Conservation (phyloP, 2,888 invertebrate species). For the Microchrysa polita region DNA sequence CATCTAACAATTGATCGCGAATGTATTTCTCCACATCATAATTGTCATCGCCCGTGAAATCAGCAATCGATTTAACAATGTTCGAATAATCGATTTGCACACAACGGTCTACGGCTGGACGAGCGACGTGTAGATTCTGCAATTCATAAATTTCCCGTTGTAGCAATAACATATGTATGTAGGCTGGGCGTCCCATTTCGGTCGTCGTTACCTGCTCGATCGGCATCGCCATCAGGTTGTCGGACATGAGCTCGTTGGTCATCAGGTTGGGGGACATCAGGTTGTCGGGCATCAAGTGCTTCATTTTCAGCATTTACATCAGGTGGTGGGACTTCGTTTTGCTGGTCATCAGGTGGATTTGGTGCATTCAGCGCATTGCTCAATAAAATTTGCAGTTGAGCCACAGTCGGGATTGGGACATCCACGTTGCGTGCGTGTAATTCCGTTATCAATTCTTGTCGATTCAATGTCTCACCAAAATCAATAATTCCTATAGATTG, state of each 20-base stretch:
- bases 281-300: not conserved
- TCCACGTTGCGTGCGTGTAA: conserved; percentile 11
- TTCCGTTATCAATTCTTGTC: not conserved
- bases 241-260: no score
- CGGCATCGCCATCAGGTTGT: not conserved
- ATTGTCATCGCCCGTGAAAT: no score
- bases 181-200: no score
- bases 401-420: not conserved
- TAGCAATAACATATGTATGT: not conserved
- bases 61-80: no score
- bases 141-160: no score
- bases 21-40: no score
- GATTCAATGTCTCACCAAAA: conserved; percentile 1
- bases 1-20: no score
- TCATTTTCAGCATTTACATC: not conserved
- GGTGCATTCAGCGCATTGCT: not conserved
- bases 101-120: no score
- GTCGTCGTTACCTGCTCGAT: no score
- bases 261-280: not conserved
- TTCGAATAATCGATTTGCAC: no score
- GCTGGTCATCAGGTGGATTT: not conserved
- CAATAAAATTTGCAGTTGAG: not conserved
- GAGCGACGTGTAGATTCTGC: no score
- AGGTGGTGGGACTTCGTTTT: not conserved
- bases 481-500: not conserved